phyloP scores from a whole-genome alignment of 1,140 invertebrate genomes.

The Semibalanus balanoides region DNA sequence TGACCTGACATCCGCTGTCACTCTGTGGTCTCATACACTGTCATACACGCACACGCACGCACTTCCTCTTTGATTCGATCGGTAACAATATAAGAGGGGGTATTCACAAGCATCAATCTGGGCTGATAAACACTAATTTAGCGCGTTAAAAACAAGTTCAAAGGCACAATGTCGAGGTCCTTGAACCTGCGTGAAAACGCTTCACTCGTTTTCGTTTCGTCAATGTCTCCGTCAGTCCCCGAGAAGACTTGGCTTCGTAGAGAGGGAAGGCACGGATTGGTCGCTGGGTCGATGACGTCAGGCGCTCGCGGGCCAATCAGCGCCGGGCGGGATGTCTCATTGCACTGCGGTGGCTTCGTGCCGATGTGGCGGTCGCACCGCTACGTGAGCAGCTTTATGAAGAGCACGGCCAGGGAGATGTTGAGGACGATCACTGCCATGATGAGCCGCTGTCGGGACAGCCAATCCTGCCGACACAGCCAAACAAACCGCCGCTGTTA shows the following conservation, averaged over 20 bases:
- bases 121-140: slow-evolving; percentile 1
- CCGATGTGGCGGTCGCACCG: neutral
- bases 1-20: neutral
- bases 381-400: slow-evolving; percentile 87
- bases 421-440: slow-evolving; percentile 91
- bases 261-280: slow-evolving; percentile 1
- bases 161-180: neutral
- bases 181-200: neutral
- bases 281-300: neutral
- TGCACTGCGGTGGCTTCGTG: too few species aligned
- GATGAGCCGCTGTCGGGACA: slow-evolving; percentile 87
- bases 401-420: slow-evolving; percentile 89
- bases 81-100: neutral
- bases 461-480: slow-evolving; percentile 65
- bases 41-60: neutral
- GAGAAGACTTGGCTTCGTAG: neutral
- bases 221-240: neutral
- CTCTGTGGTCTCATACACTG: neutral
- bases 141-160: neutral
- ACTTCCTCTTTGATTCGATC: neutral
- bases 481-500: too few species aligned
- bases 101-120: neutral
- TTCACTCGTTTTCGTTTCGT: neutral
- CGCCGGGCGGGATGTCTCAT: neutral
- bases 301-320: neutral